Evolutionary conservation across 2,888 invertebrate genomes (phyloP), one percentile per base, ranked within the genome.

Genomic region (Lepidocyrtinus sp.): DNA sequence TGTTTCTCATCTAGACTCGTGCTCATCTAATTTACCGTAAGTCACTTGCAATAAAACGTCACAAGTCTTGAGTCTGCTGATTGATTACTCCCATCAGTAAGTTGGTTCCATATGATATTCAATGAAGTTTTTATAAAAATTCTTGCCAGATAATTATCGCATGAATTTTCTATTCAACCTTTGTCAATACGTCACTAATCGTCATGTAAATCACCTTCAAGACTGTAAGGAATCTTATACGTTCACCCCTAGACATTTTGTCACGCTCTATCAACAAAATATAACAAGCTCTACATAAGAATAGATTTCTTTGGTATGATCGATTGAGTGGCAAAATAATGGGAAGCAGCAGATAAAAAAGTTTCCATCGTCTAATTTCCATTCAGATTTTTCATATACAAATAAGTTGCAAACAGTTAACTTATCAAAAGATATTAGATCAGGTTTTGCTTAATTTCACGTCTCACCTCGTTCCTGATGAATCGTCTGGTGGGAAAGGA

Each of bases 381-480:
- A 17, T n/a, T 55, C 7, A 55, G 3, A n/a, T 55, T 36, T 36
- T 36, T 7, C 12, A 36, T 7, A 36, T 55, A 9, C n/a, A n/a
- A 55, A 55, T 55, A 7, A n/a, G 17, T 5, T 55, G 55, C 9
- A 5, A 55, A 3, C n/a, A 55, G n/a, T n/a, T n/a, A n/a, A n/a
- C n/a, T n/a, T n/a, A n/a, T n/a, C n/a, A 55, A 17, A 7, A 55
- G n/a, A 7, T n/a, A 55, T 12, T 12, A 36, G 36, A n/a, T 55
- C 5, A 64, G 26, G 7, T 64, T 19, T 1, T 19, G 65, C 19
- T 46, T 74, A 74, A 74, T 74, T 74, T 74, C 59, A 55, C 63
- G 63, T 55, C 59, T 74, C 74, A 74, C 74, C 74, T 74, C 64
- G 64, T 62, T 74, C 74, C 71, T 71, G 5, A 36, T 12, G 12